Base-by-base conservation (phyloP, 1,140 invertebrate species). In the Tenebrio molitor region DNA sequence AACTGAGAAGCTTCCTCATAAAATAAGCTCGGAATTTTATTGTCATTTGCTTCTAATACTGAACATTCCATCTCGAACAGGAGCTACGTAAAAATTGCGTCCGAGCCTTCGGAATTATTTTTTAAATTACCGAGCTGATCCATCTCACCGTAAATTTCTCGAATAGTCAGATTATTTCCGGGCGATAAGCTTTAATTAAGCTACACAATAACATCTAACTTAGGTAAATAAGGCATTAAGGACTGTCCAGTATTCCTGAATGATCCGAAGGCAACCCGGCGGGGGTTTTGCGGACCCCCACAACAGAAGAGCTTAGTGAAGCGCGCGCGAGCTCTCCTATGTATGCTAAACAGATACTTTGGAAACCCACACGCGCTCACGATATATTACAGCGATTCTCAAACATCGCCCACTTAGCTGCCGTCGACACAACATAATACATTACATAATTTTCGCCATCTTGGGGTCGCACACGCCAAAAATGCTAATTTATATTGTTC, bases 321-420 rank as follows among this genome's bases (percentile, higher is more conserved):
- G 64, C 64, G 64, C 64, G 64, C 64, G 64, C 64, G 64, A 66
- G 42, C 36, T 66, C 64, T 66, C 64, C 64, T 66, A 66, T 66
- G 64, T 66, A 66, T 66, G 64, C 64, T 66, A 66, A 66, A 66
- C 64, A 66, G 64, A 66, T 66, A 66, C 64, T 66, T 66, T 66
- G 42, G 64, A 42, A 66, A 66, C 34, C 64, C 64, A 66, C 64
- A 66, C 64, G 64, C 64, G 64, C 64, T 44, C 64, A 42, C 64
- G 34, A 66, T 66, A 66, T 66, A 66, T 66, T 66, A 66, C 64
- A 66, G 64, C 42, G 64, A 66, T 66, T 44, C 64, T 44, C 64
- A 66, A 66, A 66, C 64, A 42, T 66, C 36, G 36, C 14, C 64
- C 42, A 42, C 36, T 66, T 42, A 66, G 36, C 64, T 44, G 23